Evolutionary conservation across 2,888 invertebrate genomes (phyloP), one percentile per base, ranked within the genome.

Genomic region (Leptinotarsa peninsularis): DNA sequence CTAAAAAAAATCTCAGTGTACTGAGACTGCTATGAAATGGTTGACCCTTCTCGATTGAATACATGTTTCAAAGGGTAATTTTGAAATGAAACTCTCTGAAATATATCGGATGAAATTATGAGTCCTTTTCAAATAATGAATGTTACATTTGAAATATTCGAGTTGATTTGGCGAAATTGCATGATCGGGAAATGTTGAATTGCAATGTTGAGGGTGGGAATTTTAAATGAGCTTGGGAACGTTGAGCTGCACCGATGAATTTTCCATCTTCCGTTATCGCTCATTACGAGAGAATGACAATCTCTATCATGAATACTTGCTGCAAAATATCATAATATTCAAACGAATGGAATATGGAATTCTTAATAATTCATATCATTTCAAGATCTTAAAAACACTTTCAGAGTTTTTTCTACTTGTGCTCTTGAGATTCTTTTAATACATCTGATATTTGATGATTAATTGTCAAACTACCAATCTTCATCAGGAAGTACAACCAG

Each of bases 21-120:
- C 49, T 70, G 58, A 70, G 21, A 21, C 70, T 70, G 10, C 58
- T 49, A 43, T 70, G 49, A 58, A 70, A 70, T 33, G 70, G 49
- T 21, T 49, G 49, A 21, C 58, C 58, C 14, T 70, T 70, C 21
- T 60, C 23, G 1, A 70, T 50, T 23, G 23, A 14, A 70, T 70
- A 70, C 70, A 70, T 70, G 69, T 17, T 70, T 60, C 43, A n/a
- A 63, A 17, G 33, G 33, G 21, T 63, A 33, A 63, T 15, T 17
- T 4, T 52, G 17, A 4, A 43, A 43, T 43, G 43, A 43, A 43
- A 43, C 43, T 43, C 43, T 43, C 43, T 43, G 43, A 43, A 43
- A 13, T 60, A 23, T 14, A 60, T 13, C 14, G 23, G 60, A 60
- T 27, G 23, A 21, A 60, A 60, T 27, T n/a, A 15, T 7, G 27